Evolutionary conservation across 23 tunicate genomes (phyloP).

Genomic region (Halocynthia roretzi): DNA sequence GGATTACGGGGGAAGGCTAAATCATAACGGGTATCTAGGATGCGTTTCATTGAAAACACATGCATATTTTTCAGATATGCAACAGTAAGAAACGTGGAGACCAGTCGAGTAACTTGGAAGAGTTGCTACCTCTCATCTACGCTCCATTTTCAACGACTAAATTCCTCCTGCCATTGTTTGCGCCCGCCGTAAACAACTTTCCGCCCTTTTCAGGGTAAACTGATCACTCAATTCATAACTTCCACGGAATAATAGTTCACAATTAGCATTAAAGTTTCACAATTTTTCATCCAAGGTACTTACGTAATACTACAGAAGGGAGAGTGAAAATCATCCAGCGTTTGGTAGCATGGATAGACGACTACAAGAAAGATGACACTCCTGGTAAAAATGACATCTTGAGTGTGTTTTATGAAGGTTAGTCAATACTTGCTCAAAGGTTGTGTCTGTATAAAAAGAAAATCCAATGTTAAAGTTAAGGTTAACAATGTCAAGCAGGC

Average conservation of each 20-base stretch:
- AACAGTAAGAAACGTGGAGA: not conserved
- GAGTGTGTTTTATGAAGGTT: constrained; percentile 1
- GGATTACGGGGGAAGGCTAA: no score
- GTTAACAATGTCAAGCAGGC: no score
- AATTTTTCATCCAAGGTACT: not conserved
- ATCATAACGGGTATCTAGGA: no score
- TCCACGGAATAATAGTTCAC: no score
- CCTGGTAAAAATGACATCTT: not conserved
- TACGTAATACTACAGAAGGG: not conserved
- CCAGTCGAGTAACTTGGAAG: not conserved
- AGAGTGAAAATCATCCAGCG: not conserved
- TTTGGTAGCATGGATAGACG: not conserved
- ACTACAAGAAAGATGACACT: not conserved
- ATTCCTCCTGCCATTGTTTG: not conserved
- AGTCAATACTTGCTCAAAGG: not conserved
- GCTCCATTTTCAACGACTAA: not conserved
- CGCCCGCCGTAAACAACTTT: not conserved
- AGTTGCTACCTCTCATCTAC: not conserved
- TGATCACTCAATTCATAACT: no score
- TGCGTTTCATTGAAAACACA: not conserved
- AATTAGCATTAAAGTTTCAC: no score
- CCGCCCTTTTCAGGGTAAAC: constrained; percentile 9
- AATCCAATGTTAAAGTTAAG: not conserved
- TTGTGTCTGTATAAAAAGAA: not conserved
- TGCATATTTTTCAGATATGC: not conserved